Percentiles rank a stretch among this genome's conserved stretches.
Conservation (phyloP, 2,888 invertebrate species). For the Nysson spinosus region DNA sequence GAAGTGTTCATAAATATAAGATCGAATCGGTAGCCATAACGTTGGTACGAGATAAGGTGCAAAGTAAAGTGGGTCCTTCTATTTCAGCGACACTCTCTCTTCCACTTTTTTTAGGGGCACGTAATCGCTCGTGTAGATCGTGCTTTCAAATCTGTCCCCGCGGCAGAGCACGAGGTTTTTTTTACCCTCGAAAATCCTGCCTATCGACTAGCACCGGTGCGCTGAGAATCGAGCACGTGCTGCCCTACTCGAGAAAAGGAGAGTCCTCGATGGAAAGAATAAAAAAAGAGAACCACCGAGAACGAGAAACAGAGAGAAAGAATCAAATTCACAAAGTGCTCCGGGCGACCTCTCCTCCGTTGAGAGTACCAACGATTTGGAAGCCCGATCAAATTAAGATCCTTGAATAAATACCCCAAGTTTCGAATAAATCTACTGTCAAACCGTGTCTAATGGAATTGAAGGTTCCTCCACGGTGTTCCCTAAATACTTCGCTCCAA, state of each 20-base stretch:
- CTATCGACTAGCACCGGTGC: slow-evolving; percentile 33
- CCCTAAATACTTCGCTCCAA: too few relatives aligned
- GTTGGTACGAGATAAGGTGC: neutral
- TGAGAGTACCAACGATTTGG: slow-evolving; percentile 33
- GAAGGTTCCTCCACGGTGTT: slow-evolving; percentile 17
- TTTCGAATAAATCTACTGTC: slow-evolving; percentile 23
- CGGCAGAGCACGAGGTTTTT: slow-evolving; percentile 41
- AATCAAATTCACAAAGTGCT: slow-evolving; percentile 41
- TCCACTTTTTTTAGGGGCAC: slow-evolving; percentile 37
- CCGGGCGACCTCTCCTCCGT: slow-evolving; percentile 33
- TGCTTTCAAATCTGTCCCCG: slow-evolving; percentile 58
- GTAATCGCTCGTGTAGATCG: slow-evolving; percentile 54
- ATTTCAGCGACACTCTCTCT: slow-evolving; percentile 19
- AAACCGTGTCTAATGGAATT: slow-evolving; percentile 27
- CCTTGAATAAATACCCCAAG: slow-evolving; percentile 38
- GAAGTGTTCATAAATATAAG: too few relatives aligned
- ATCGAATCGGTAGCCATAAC: too few relatives aligned
- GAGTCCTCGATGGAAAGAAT: slow-evolving; percentile 46
- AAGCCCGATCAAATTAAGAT: slow-evolving; percentile 44
- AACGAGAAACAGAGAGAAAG: slow-evolving; percentile 6
- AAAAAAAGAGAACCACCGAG: slow-evolving; percentile 11
- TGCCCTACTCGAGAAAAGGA: slow-evolving; percentile 34
- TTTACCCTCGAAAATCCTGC: slow-evolving; percentile 59
- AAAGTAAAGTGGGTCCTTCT: slow-evolving; percentile 12
- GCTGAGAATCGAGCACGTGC: slow-evolving; percentile 60